Conservation (phyloP, 2,888 invertebrate species). For the Drosophila nr. medialis region DNA sequence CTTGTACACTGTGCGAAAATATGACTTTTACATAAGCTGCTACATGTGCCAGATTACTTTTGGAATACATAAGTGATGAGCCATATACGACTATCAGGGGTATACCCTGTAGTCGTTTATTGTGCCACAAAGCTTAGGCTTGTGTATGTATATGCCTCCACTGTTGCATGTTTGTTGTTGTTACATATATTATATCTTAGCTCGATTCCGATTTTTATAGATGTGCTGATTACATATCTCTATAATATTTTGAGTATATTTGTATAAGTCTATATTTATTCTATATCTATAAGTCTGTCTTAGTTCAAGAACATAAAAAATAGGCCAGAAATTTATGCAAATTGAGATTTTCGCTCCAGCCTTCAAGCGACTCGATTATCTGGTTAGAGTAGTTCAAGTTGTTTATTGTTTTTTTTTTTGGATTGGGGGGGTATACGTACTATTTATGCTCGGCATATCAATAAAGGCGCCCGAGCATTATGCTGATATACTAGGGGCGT, state of each 20-base stretch:
- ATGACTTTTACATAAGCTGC: not conserved
- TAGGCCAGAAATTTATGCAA: not conserved
- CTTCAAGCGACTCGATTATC: not conserved
- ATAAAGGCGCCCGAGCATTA: conserved; percentile 49
- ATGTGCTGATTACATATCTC: not conserved
- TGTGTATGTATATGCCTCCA: not conserved
- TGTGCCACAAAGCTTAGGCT: not conserved
- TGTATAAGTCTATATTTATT: not conserved
- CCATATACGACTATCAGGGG: not conserved
- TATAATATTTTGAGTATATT: not conserved
- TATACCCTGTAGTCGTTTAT: not conserved
- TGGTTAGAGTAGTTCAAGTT: conserved; percentile 23
- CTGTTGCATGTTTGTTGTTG: not conserved
- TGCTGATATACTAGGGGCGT: not conserved
- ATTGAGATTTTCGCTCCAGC: not conserved
- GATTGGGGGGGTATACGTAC: conserved; percentile 38
- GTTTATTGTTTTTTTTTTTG: conserved; percentile 38
- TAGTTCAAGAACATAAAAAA: not conserved
- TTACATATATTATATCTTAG: no score
- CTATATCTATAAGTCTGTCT: not conserved
- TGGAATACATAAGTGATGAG: not conserved
- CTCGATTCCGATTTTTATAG: not conserved
- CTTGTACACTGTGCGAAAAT: conserved; percentile 26
- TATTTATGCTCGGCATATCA: conserved; percentile 66
- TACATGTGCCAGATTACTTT: not conserved